Evolutionary conservation across 1,140 invertebrate species (phyloP), one percentile per base, ranked within the genome.

Genomic region (Nomia melanderi): DNA sequence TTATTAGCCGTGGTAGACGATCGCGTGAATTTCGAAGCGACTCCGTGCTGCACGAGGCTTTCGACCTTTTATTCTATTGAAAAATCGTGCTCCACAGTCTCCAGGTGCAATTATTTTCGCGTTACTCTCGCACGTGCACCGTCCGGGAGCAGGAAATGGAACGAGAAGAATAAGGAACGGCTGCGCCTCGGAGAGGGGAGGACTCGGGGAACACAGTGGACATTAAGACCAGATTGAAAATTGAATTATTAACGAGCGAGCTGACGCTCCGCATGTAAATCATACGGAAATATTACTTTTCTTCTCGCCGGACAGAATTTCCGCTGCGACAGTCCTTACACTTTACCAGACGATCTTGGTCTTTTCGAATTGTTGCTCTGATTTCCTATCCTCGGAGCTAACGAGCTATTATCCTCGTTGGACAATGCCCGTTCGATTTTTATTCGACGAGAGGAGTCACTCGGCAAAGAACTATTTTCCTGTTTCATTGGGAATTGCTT

Each of bases 191-290:
- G 54, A 31, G 44, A 23, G 54, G 25, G 63, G 23, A 23, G 14
- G 54, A 50, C 54, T 72, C 44, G 56, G 76, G 14, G 12, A 33
- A 31, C 44, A 44, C 33, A 54, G 62, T 47, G 63, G 77, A 79
- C 77, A 83, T 88, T 88, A 86, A 86, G 82, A 81, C 70, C 87
- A 85, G 87, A 87, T 87, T 88, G 86, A 88, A 88, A 87, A 84
- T 87, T 88, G 87, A 87, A 88, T 88, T 88, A 88, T 88, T 88
- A 84, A 86, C 77, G 81, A 86, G 79, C 64, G 70, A 81, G 60
- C 79, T 77, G 82, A 50, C 83, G 82, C 78, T 70, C 57, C 78
- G 82, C 79, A 88, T 88, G 86, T 88, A 86, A 87, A 88, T 88
- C 87, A 86, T 87, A 87, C 77, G 80, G 78, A 87, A 86, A 87